Base-by-base conservation (phyloP, 2,113 vertebrate species). In the Stomatorhinus ivindoensis region DNA sequence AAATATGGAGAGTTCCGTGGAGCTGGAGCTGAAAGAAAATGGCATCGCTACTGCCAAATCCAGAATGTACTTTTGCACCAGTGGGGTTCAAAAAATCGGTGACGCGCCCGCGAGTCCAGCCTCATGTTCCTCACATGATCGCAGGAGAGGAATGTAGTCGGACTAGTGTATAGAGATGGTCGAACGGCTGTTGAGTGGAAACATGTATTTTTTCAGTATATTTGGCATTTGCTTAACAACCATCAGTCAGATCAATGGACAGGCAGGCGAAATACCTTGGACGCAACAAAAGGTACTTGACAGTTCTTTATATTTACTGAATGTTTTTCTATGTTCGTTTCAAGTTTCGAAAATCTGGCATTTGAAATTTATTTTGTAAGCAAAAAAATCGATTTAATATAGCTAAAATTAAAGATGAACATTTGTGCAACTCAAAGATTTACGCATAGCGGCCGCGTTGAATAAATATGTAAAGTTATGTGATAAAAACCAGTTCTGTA, bases 111-210 rank as follows among this genome's bases (percentile, higher is more conserved):
- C 83, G 61, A 69, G 53, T 92, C 92, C 94, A 93, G 92, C 93
- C 94, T 94, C 93, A 92, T 94, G 94, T 91, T 47, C 89, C 94
- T 94, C 96, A 96, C 95, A 95, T 96, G 96, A 96, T 95, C 93
- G 73, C 39, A 58, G 55, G 90, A 92, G 53, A 89, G 92, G 92
- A 93, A 93, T 93, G 93, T 90, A 89, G 88, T 92, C 80, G 90
- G 44, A 65, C 91, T 11, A 8, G 31, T 69, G 92, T 7, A 10
- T 90, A 90, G 44, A 92, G 90, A 93, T 92, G 92, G 84, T 91
- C 39, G 92, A 86, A 87, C 88, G 89, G 24, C 88, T 91, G 86
- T 50, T 42, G 50, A 46, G 88, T 87, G 11, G 55, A 46, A 90
- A 6, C 50, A 91, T 93, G 93, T 89, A 39, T 90, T 88, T 93